Evolutionary conservation across 2,113 vertebrate species (phyloP), one percentile per base, ranked within the genome.

Genomic region (Pterocles gutturalis): DNA sequence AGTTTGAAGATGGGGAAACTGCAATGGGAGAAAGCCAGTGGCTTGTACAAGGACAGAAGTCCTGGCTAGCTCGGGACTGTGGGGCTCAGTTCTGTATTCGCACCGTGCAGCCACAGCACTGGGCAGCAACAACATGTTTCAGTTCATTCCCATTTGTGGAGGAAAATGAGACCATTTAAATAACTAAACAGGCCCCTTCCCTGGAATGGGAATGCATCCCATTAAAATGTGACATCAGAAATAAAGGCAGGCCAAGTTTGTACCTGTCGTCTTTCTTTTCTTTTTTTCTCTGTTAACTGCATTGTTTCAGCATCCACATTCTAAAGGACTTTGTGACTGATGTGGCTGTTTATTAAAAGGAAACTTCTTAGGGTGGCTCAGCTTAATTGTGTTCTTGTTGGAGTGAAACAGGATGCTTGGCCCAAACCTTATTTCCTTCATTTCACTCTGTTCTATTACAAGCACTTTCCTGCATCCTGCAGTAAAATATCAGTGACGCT

Each of bases 391-490:
- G 94, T 96, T 97, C 96, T 95, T 84, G 19, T 75, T 93, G 88
- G 91, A 94, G 43, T 78, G 69, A 87, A 99, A 98, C 97, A 98
- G 97, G 98, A 99, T 98, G 97, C 88, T 92, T 97, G 91, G 96
- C 96, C 95, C 97, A 90, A 98, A 97, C 87, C 93, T 58, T 69
- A 96, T 98, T 98, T 99, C 98, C 98, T 98, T 97, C 98, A 98
- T 98, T 98, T 97, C 93, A 91, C 95, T 96, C 97, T 77, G 91
- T 98, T 98, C 97, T 97, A 97, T 96, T 97, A 95, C 96, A 97
- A 98, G 97, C 94, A 72, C 97, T 93, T 96, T 97, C 98, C 98
- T 98, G 97, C 95, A 97, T 98, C 97, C 97, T 97, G 98, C 95
- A 97, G 91, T 75, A 92, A 96, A 98, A 97, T 83, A 97, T 55